These are phyloP conservation scores for Tinea trinotella DNA, from an alignment of 2,888 invertebrate species.

Conservation along the genomic window DNA sequence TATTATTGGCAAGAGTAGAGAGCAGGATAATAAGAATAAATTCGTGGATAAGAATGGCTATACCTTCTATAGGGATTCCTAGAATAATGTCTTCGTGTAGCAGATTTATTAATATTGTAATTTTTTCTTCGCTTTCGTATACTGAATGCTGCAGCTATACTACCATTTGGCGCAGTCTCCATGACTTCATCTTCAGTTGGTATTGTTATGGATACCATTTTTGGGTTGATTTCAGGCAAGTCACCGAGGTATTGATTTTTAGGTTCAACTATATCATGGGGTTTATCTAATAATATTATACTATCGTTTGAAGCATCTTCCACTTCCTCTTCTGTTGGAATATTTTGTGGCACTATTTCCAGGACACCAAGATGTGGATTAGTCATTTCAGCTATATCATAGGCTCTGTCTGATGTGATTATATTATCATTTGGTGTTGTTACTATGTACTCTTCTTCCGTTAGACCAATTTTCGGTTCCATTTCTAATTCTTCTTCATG, in stretches of 20 bases:
- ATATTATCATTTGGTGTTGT: too few relatives aligned
- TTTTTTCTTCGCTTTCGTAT: constrained; percentile 2
- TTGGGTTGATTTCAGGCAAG: neutral
- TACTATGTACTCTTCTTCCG: too few relatives aligned
- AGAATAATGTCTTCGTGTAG: neutral
- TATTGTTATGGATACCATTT: neutral
- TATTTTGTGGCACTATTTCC: too few relatives aligned
- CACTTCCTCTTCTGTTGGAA: too few relatives aligned
- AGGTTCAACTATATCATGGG: neutral
- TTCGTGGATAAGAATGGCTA: constrained; percentile 6
- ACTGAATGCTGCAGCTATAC: constrained; percentile 10
- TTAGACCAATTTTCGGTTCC: too few relatives aligned
- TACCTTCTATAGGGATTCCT: constrained; percentile 12
- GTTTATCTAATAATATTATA: neutral
- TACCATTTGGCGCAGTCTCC: constrained; percentile 32
- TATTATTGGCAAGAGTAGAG: constrained; percentile 14
- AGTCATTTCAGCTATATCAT: neutral
- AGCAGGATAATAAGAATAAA: constrained; percentile 11
- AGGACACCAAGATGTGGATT: neutral
- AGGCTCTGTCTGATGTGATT: neutral
- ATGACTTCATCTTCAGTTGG: constrained; percentile 39
- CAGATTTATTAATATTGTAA: neutral
- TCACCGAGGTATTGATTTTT: neutral
- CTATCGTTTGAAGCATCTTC: too few relatives aligned
- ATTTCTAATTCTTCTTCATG: too few relatives aligned